Conservation (phyloP, 2,797 vertebrate genomes). For the Eulemur rubriventer region DNA sequence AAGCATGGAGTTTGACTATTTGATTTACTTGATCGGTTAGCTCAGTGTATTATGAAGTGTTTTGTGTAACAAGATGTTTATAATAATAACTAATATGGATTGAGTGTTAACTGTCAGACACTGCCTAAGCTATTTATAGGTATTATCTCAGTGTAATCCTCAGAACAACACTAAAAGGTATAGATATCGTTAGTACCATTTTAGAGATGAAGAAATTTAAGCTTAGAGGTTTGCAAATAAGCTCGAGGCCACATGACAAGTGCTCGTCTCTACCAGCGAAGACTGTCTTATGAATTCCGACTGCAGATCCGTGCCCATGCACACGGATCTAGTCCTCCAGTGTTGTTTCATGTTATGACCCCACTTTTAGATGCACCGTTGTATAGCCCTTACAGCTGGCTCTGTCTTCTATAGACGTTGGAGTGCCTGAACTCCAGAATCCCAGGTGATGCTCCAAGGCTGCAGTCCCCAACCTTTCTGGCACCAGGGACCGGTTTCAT, state of each 20-base stretch:
- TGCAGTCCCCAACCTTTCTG: too few species aligned
- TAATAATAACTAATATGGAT: background rate
- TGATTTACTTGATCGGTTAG: background rate
- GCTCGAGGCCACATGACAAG: background rate
- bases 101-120: background rate
- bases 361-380: accelerated
- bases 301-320: background rate
- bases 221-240: background rate
- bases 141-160: background rate
- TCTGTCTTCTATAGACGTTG: too few species aligned
- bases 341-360: accelerated
- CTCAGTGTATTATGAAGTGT: background rate
- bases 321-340: background rate
- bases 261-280: background rate
- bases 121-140: background rate
- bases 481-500: too few species aligned
- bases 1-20: background rate
- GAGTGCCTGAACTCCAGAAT: background rate
- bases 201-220: background rate
- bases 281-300: background rate
- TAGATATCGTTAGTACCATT: background rate
- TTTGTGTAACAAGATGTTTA: background rate
- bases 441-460: accelerated
- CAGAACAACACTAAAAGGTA: too few species aligned
- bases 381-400: accelerated